Evolutionary conservation across 2,113 vertebrate species (phyloP).

Genomic region (Lamprotornis superbus): DNA sequence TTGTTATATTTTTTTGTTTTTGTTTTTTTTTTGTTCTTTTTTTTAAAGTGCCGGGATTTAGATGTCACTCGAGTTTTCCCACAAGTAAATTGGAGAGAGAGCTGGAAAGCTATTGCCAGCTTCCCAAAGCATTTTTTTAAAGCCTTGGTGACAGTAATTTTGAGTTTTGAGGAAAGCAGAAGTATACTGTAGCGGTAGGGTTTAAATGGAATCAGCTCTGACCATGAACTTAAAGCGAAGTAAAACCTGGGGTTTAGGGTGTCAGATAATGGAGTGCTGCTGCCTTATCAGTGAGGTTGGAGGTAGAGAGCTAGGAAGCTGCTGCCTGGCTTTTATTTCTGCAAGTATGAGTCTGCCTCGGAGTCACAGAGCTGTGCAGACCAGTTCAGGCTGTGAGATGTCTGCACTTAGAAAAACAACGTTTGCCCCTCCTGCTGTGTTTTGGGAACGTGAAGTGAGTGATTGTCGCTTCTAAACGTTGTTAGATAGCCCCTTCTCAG

Average conservation of each 20-base stretch:
- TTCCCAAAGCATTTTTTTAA: background rate
- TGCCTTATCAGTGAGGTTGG: background rate
- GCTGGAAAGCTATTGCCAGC: background rate
- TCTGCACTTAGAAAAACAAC: background rate
- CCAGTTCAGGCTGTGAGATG: background rate
- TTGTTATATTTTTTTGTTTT: too few relatives aligned
- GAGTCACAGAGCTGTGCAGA: background rate
- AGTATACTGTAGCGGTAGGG: background rate
- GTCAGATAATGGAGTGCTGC: background rate
- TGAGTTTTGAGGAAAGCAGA: background rate
- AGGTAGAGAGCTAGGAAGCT: background rate
- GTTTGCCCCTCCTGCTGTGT: background rate
- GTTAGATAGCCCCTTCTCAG: background rate
- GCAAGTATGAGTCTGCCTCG: background rate
- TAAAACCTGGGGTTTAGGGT: background rate
- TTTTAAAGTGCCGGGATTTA: background rate
- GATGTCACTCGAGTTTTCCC: background rate
- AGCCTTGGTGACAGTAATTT: background rate
- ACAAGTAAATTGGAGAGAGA: background rate
- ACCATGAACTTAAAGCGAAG: background rate
- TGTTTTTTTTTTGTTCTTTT: background rate
- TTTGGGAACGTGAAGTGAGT: background rate
- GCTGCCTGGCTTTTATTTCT: background rate
- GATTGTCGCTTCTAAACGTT: fast-evolving
- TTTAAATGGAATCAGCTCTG: background rate